These are phyloP conservation scores for Thripadectes ignobilis DNA, from an alignment of 2,797 vertebrate species.

Conservation along the genomic window DNA sequence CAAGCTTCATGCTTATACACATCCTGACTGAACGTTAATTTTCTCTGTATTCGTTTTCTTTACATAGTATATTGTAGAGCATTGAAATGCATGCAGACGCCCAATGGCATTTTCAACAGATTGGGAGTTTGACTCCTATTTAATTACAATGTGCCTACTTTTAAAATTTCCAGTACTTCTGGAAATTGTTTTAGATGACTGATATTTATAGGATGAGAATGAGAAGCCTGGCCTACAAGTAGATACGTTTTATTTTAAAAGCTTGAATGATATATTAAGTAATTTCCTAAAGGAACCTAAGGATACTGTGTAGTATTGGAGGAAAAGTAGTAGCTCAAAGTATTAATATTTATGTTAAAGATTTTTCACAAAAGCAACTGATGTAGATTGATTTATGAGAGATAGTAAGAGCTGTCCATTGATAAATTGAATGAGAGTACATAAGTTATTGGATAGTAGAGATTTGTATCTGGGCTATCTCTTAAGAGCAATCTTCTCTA, in stretches of 20 bases:
- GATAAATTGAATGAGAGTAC: constrained; percentile 40
- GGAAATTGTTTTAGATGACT: background rate
- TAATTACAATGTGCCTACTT: background rate
- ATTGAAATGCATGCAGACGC: background rate
- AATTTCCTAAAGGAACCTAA: constrained; percentile 34
- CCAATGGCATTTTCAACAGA: background rate
- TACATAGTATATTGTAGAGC: background rate
- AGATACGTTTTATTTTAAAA: constrained; percentile 10
- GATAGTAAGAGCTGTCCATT: background rate
- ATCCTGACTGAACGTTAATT: background rate
- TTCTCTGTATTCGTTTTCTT: constrained; percentile 5
- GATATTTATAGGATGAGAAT: constrained; percentile 2
- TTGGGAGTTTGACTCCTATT: background rate
- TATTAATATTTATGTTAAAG: constrained; percentile 57
- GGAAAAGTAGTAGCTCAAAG: constrained; percentile 3
- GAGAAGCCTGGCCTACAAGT: background rate
- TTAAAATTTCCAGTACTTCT: background rate
- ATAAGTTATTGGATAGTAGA: constrained; percentile 33
- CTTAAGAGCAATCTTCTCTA: constrained; percentile 44
- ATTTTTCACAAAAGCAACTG: constrained; percentile 36
- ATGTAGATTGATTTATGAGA: constrained; percentile 46
- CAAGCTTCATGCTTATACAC: rapidly evolving
- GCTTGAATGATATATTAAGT: constrained; percentile 23
- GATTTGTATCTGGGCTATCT: constrained; percentile 48
- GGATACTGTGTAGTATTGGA: background rate